These are phyloP conservation scores for Anoplius nigerrimus DNA, from an alignment of 2,888 invertebrate species.

Conservation along the genomic window DNA sequence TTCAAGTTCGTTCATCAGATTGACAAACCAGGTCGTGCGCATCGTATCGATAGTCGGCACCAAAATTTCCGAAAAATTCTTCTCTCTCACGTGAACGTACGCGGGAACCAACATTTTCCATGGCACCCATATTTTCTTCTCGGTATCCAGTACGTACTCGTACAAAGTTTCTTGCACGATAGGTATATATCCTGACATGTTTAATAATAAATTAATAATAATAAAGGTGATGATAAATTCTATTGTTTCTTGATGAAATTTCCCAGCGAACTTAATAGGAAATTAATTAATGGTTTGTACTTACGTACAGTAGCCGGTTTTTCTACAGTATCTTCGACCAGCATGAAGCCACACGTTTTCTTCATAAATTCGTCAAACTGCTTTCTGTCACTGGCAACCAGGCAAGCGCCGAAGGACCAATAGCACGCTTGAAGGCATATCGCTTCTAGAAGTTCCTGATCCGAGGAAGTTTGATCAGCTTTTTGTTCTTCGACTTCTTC, in stretches of 20 bases:
- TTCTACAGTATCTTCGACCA: constrained; percentile 80
- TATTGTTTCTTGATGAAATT: background rate
- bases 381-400: constrained; percentile 82
- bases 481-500: constrained; percentile 11
- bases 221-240: background rate
- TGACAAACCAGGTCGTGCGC: constrained; percentile 86
- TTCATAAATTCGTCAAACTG: constrained; percentile 90
- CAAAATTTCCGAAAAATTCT: constrained; percentile 88
- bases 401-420: constrained; percentile 89
- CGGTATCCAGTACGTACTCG: constrained; percentile 87
- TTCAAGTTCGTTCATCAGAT: constrained; percentile 85
- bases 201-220: no score
- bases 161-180: constrained; percentile 83
- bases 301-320: constrained; percentile 80
- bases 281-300: background rate
- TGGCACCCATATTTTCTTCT: constrained; percentile 85
- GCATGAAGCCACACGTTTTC: constrained; percentile 82
- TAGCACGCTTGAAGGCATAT: constrained; percentile 82
- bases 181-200: constrained; percentile 76
- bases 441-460: constrained; percentile 69
- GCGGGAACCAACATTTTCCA: constrained; percentile 89
- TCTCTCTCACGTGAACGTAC: constrained; percentile 84
- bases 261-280: background rate
- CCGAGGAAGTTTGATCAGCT: constrained; percentile 51
- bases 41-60: constrained; percentile 94